These are phyloP conservation scores for Motacilla tschutschensis DNA, from an alignment of 2,113 vertebrate genomes.

Conservation along the genomic window DNA sequence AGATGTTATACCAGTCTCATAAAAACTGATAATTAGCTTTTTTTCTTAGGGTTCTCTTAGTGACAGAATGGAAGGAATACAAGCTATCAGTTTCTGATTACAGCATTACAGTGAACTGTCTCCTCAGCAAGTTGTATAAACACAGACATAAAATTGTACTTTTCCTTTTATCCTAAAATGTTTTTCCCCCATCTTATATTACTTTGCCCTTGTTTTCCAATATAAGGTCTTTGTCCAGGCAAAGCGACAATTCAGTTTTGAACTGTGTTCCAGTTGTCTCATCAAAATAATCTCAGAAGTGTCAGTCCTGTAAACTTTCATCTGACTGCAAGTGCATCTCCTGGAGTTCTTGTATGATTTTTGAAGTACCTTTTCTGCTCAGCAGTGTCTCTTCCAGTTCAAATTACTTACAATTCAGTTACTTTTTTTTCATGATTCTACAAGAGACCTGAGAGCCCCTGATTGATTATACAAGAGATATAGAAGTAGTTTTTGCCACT, in stretches of 20 bases:
- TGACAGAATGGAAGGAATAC: neutral
- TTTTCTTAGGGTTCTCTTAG: neutral
- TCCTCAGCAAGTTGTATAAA: neutral
- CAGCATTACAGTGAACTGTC: neutral
- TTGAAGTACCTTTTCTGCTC: neutral
- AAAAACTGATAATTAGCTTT: neutral
- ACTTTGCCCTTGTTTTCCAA: neutral
- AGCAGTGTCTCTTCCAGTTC: neutral
- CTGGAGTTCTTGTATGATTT: neutral
- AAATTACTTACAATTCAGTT: neutral
- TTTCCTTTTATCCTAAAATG: neutral
- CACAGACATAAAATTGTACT: neutral
- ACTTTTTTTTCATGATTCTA: neutral
- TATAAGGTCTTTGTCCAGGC: neutral
- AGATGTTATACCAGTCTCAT: neutral
- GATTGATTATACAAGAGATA: neutral
- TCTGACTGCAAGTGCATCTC: neutral
- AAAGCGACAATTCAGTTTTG: neutral
- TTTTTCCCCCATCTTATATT: neutral
- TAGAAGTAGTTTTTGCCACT: neutral
- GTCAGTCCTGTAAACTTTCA: neutral
- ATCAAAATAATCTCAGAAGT: neutral
- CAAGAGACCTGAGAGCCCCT: neutral
- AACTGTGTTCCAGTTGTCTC: neutral
- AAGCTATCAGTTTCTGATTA: neutral